A percentile compares a stretch with the other conserved stretches of the same genome.
Conservation (phyloP, 2,888 invertebrate species). For the Scaeva pyrastri region DNA sequence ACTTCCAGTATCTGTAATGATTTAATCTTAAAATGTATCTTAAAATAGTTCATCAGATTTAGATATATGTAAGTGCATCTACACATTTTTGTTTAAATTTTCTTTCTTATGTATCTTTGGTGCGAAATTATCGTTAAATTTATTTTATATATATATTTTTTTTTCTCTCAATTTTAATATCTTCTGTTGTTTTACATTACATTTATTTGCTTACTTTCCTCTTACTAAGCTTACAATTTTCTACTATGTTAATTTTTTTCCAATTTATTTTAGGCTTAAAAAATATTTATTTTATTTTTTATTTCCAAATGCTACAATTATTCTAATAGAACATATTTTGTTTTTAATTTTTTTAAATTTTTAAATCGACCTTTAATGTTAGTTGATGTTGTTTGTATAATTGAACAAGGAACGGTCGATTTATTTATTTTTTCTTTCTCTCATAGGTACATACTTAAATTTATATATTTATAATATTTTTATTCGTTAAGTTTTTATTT, state of each 20-base stretch:
- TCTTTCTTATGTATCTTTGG: not conserved
- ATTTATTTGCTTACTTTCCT: not conserved
- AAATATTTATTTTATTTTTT: constrained; percentile 44
- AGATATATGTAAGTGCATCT: constrained; percentile 26
- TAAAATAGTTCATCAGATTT: constrained; percentile 7
- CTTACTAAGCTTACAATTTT: not conserved
- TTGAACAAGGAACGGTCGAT: constrained; percentile 66
- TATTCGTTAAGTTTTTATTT: constrained; percentile 23
- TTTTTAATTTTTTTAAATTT: constrained; percentile 17
- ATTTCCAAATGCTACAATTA: not conserved
- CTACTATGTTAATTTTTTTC: not conserved
- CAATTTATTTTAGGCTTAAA: constrained; percentile 31
- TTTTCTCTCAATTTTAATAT: not conserved
- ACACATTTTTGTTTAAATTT: constrained; percentile 10
- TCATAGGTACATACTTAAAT: constrained; percentile 3
- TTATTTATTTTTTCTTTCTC: not conserved
- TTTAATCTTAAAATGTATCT: not conserved
- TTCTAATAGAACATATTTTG: constrained; percentile 8
- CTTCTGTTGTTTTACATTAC: not conserved
- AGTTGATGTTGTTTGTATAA: constrained; percentile 46
- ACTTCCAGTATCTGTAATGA: no score
- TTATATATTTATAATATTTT: not conserved
- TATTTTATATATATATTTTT: not conserved
- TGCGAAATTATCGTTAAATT: constrained; percentile 6
- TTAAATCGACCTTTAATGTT: constrained; percentile 53